Evolutionary conservation across 2,888 invertebrate genomes (phyloP).

Genomic region (Leuctra nigra): DNA sequence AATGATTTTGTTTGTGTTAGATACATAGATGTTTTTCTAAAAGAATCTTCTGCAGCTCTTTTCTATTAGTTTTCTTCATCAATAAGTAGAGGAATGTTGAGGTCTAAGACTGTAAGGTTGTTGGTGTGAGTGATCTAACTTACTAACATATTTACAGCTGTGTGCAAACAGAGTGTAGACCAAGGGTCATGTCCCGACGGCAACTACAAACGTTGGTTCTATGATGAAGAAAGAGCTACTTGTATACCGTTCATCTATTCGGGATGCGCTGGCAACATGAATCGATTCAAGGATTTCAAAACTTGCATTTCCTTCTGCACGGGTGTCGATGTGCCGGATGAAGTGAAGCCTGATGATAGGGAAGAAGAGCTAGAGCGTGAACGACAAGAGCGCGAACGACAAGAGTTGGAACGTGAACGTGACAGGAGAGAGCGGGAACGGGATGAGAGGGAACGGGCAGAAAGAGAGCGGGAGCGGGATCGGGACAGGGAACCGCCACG

Average conservation of each 20-base stretch:
- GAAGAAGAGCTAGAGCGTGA: neutral
- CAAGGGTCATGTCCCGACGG: constrained; percentile 52
- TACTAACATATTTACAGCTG: constrained; percentile 42
- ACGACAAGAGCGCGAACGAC: neutral
- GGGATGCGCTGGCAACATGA: constrained; percentile 83
- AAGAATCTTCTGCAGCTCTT: too few species aligned
- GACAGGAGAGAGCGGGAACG: too few species aligned
- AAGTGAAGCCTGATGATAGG: neutral
- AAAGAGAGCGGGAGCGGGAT: too few species aligned
- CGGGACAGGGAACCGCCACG: too few species aligned
- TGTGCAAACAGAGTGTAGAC: constrained; percentile 58
- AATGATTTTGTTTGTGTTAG: too few species aligned
- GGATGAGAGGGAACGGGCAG: too few species aligned
- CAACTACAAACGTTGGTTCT: constrained; percentile 61
- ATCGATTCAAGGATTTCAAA: constrained; percentile 71
- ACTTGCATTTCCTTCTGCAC: constrained; percentile 59
- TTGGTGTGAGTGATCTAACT: too few species aligned
- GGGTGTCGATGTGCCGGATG: neutral
- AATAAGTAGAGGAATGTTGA: too few species aligned
- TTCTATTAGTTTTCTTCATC: too few species aligned
- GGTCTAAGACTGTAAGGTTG: too few species aligned
- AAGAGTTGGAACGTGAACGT: neutral
- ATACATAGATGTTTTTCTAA: too few species aligned
- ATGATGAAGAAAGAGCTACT: constrained; percentile 56
- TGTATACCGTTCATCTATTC: constrained; percentile 77